Evolutionary conservation across 92 coral and sea anemone species (phyloP), one percentile per base, ranked within the genome.

Genomic region (Parazoanthus darwini): DNA sequence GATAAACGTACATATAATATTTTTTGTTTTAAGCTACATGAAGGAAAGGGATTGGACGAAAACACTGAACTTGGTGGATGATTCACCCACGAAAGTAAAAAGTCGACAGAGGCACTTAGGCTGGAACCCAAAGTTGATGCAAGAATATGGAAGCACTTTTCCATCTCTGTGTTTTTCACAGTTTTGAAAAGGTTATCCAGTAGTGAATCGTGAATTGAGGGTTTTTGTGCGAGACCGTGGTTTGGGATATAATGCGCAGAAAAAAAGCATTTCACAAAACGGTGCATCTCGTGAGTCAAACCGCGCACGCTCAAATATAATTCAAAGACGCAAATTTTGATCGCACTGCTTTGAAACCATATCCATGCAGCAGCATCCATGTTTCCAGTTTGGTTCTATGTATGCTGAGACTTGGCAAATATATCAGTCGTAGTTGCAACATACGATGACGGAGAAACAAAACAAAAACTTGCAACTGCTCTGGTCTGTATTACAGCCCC

Each of bases 271-370:
- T 36, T 15, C 20, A 26, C 23, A 37, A 23, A 65, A n/a, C 46
- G 85, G 15, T 58, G 76, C 3, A 43, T 63, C 70, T 63, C 26
- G 70, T 1, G 25, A 63, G 68, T 29, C 36, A 84, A 82, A 67
- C 87, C 59, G 87, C 87, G 87, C 87, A 84, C 78, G 87, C 87
- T 70, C 87, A 72, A 56, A 84, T 18, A 79, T 26, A 39, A 82
- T 82, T 26, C 86, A 82, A 82, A 83, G 87, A 68, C 73, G 85
- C 85, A 80, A 80, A 68, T 15, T 8, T 6, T 33, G 39, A 29
- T 77, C 80, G n/a, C 80, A 39, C 85, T 59, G 23, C 77, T 84
- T 84, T 84, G 79, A 84, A 84, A 84, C 87, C 87, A 70, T 84
- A 84, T 29, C 77, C 79, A 84, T 72, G 87, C 79, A 84, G 22